Conservation (phyloP, 2,113 vertebrate genomes). For the Sebastes fasciatus region DNA sequence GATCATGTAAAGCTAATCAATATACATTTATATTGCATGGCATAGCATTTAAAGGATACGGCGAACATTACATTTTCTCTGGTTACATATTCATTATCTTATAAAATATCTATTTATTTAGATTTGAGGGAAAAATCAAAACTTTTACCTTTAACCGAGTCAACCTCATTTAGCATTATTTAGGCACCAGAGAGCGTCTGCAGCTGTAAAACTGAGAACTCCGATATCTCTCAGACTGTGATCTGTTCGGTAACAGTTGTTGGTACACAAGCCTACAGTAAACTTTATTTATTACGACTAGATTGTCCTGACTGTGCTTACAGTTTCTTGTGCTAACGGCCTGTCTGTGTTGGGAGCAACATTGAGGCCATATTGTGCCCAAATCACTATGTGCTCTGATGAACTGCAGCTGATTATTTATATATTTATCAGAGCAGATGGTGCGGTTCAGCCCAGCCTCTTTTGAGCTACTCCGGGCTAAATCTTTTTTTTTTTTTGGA, state of each 20-base stretch:
- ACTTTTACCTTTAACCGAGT: too few relatives aligned
- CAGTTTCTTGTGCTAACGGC: not conserved
- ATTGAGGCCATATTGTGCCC: conserved; percentile 40
- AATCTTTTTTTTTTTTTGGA: conserved; percentile 53
- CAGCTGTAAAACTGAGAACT: not conserved
- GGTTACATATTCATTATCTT: not conserved
- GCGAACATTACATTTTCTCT: accelerated
- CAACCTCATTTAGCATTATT: not conserved
- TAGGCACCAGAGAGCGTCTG: not conserved
- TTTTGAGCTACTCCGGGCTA: conserved; percentile 39
- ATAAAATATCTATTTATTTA: not conserved
- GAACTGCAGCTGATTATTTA: conserved; percentile 67
- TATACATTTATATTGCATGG: not conserved
- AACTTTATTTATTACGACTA: conserved; percentile 12
- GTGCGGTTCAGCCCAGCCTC: conserved; percentile 45
- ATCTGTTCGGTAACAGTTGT: conserved; percentile 25
- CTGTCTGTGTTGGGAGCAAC: conserved; percentile 27
- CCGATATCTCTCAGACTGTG: not conserved
- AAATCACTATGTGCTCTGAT: conserved; percentile 54
- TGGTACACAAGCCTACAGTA: not conserved
- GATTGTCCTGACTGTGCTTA: not conserved
- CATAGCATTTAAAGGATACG: not conserved
- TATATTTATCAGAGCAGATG: conserved; percentile 73
- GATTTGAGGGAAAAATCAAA: not conserved
- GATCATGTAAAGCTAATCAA: too few relatives aligned